Evolutionary conservation across 2,113 vertebrate species (phyloP).

Genomic region (Coryphaenoides rupestris): DNA sequence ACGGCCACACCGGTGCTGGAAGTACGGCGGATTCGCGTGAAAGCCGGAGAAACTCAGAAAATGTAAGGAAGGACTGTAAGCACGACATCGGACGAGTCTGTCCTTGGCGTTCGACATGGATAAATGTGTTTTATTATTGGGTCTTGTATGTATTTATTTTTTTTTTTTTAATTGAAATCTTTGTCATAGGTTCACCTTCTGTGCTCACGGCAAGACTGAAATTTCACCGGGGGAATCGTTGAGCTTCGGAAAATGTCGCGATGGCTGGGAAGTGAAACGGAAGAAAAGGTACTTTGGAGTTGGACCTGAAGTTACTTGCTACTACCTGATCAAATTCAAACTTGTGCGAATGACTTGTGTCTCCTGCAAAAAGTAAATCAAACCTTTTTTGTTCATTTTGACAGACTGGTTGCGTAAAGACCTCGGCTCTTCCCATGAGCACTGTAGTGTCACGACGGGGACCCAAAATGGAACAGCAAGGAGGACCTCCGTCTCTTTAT

Average conservation of each 20-base stretch:
- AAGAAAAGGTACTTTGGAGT: constrained; percentile 64
- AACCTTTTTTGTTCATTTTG: not conserved
- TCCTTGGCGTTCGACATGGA: too few species aligned
- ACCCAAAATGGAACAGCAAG: constrained; percentile 37
- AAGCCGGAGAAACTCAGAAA: constrained; percentile 88
- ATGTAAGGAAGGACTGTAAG: constrained; percentile 74
- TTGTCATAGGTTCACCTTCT: constrained; percentile 82
- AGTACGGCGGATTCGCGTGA: constrained; percentile 86
- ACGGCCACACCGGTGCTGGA: constrained; percentile 66
- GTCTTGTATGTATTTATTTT: not conserved
- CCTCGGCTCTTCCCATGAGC: constrained; percentile 27
- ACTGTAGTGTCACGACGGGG: constrained; percentile 44
- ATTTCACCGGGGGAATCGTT: constrained; percentile 83
- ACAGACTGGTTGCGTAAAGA: constrained; percentile 63
- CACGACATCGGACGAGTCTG: too few species aligned
- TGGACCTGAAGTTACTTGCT: too few species aligned
- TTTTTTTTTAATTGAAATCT: not conserved
- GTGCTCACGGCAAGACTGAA: constrained; percentile 75
- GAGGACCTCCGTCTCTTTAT: constrained; percentile 33
- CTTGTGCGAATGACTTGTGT: too few species aligned
- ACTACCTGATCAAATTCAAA: too few species aligned
- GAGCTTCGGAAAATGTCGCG: constrained; percentile 83
- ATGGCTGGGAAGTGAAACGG: constrained; percentile 82
- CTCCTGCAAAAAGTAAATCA: not conserved
- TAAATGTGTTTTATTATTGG: not conserved